Evolutionary conservation across 2,113 vertebrate genomes (phyloP), one percentile per base, ranked within the genome.

Genomic region (Mastomys coucha): DNA sequence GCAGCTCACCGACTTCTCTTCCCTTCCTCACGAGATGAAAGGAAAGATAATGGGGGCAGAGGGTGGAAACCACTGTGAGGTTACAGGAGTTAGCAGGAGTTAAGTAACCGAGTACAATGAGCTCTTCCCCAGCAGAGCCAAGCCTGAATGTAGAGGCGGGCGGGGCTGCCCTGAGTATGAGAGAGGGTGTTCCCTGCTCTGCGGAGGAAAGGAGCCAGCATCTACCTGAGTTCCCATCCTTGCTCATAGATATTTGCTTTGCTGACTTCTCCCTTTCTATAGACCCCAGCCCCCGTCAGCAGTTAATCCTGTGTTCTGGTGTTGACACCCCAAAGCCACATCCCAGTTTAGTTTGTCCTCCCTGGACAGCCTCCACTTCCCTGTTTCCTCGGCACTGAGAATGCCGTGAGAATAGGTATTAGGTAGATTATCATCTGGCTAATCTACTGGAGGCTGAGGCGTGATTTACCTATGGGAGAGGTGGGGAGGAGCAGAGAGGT

Each of bases 91-190:
- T 42, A 87, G 51, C 69, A 89, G 67, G 88, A 36, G 82, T 91
- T 91, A 90, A 80, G 81, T 69, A 90, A 97, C 89, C 78, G 1
- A 76, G 86, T 28, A 56, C 69, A 70, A 42, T 39, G 77, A 73
- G 86, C 58, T 86, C 78, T 88, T 92, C 31, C 53, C n/a, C 26
- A 6, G 24, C 78, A 88, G 86, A 92, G 81, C 85, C 77, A 67
- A 56, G 63, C 72, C 56, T 17, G 42, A 5, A 36, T 31, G 84
- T 31, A 58, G 58, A 84, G 89, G 96, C 31, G 93, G 78, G 95
- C 26, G 93, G 78, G 95, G 93, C 96, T 63, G 75, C 26, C 31
- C 76, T 65, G 60, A 33, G 94, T 65, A 65, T 80, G 88, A 85
- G 70, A 69, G 84, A 88, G 76, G 94, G 95, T 76, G 95, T 93